Evolutionary conservation across 2,797 vertebrate genomes (phyloP).

Genomic region (Serranus cabrilla): DNA sequence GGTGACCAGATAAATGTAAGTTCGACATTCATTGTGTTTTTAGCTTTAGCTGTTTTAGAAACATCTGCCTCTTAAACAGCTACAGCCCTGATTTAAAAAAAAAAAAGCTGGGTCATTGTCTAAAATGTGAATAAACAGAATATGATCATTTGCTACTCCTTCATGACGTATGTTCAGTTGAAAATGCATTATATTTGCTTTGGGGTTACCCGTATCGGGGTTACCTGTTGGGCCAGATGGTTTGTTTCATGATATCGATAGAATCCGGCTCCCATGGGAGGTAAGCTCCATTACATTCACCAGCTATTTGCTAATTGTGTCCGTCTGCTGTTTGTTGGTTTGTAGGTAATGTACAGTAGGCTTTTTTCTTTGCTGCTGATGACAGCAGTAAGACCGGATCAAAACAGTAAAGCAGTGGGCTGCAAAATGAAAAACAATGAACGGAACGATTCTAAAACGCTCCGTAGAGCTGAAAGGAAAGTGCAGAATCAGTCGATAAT

Average conservation of each 20-base stretch:
- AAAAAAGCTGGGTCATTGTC: too few species aligned
- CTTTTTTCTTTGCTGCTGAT: not conserved
- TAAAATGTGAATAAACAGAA: too few species aligned
- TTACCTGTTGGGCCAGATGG: too few species aligned
- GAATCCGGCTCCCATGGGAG: too few species aligned
- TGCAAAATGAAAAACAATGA: not conserved
- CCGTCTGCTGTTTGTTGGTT: not conserved
- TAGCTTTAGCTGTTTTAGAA: not conserved
- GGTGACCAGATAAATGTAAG: not conserved
- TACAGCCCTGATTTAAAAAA: not conserved
- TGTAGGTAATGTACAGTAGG: too few species aligned
- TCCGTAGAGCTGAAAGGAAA: not conserved
- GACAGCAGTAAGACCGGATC: not conserved
- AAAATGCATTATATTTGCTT: too few species aligned
- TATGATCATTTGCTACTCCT: too few species aligned
- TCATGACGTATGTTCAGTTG: too few species aligned
- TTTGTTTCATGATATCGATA: too few species aligned
- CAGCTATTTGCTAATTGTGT: not conserved
- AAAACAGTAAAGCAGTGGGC: not conserved
- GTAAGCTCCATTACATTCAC: too few species aligned
- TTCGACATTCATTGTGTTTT: not conserved
- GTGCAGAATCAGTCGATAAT: not conserved
- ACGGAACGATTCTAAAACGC: not conserved
- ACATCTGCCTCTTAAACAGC: not conserved
- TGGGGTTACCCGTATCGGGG: too few species aligned